Evolutionary conservation across 2,113 vertebrate species (phyloP), one percentile per base, ranked within the genome.

Genomic region (Tympanuchus pallidicinctus): DNA sequence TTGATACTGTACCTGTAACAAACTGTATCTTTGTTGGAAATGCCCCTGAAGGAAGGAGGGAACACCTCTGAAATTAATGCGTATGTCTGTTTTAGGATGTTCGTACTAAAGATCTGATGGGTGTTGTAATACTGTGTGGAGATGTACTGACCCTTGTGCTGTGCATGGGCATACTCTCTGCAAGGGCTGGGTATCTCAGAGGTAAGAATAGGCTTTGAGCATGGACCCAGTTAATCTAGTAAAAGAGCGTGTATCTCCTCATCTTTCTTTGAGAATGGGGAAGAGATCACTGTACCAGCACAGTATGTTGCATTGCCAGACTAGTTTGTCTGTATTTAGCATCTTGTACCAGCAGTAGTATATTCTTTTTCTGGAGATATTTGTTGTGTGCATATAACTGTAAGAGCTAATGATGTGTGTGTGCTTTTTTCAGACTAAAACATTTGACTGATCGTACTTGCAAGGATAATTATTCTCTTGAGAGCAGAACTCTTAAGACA

Each of bases 381-480:
- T 65, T 70, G 36, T 67, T 74, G 52, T 78, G 57, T 71, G 57
- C 27, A 15, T 45, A 52, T n/a, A 34, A 75, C 32, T 52, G 32
- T 76, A 57, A 74, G 77, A 81, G n/a, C 67, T 74, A 43, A 32
- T 89, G 63, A 78, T 48, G 22, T 54, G 28, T 67, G 15, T 73
- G 5, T 82, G 59, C 63, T 72, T 92, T 81, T 90, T 86, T 50
- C 19, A 52, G 57, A 85, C 66, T 71, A 59, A 67, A 82, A 64
- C 67, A 57, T 77, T 89, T 90, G 74, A 64, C 43, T 92, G 81
- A 86, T 84, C 79, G 25, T 69, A 28, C 66, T 92, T 92, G 52
- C 34, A 50, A 66, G 50, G 56, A 59, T 94, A 84, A 84, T 92
- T 92, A 72, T 86, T 90, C 81, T 48, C 52, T 83, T 77, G 83